phyloP scores from a whole-genome alignment of 2,113 vertebrate species.

The Brachyhypopomus occidentalis region DNA sequence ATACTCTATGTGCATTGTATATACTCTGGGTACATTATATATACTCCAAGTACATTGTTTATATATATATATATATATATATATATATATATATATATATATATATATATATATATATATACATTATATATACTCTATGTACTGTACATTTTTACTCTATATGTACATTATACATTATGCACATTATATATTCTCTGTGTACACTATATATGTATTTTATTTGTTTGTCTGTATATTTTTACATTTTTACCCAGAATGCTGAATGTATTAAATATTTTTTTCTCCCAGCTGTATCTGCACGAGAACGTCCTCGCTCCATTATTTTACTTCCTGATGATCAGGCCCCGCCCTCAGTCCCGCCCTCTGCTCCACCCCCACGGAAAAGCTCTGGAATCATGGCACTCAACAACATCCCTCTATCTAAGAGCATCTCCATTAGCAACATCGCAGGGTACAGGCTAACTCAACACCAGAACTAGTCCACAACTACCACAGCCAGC shows the following conservation, averaged over 20 bases:
- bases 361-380: slow-evolving; percentile 48
- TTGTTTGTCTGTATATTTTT: neutral
- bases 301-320: slow-evolving; percentile 84
- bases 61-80: no score
- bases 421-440: slow-evolving; percentile 92
- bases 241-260: slow-evolving; percentile 37
- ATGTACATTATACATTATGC: no score
- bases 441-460: slow-evolving; percentile 88
- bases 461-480: neutral
- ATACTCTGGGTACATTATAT: no score
- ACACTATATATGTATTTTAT: no score
- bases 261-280: neutral
- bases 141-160: no score
- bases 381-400: slow-evolving; percentile 70
- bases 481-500: no score
- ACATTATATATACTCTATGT: no score
- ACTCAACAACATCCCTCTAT: slow-evolving; percentile 70
- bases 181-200: no score
- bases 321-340: slow-evolving; percentile 78
- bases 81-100: no score
- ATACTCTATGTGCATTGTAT: no score
- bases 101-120: no score
- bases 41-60: no score
- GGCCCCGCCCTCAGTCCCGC: slow-evolving; percentile 9
- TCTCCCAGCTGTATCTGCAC: slow-evolving; percentile 74